Base-by-base conservation (phyloP, 64 coral and sea anemone genomes). In the Porites australiensis region DNA sequence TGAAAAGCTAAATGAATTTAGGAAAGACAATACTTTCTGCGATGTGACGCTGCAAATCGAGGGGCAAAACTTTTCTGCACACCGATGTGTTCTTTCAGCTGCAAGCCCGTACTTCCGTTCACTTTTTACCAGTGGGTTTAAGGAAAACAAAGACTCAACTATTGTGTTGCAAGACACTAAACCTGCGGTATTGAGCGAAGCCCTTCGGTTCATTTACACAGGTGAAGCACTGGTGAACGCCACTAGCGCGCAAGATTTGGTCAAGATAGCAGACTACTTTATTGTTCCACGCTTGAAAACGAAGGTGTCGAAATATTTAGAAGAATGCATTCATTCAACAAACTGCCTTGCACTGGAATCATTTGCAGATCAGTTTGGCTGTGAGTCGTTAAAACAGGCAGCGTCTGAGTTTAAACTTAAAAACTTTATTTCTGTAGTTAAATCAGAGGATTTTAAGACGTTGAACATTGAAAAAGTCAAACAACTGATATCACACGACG, bases 191-290 rank as follows among this genome's bases (percentile, higher is more conserved):
- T 20, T 27, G 23, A 43, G 22, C 4, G 64, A 86, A 13, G 83
- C 44, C 14, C 65, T 86, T 86, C 62, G 44, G 19, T 86, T 86
- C 21, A 86, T 86, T 55, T 86, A 86, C 64, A 52, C 83, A 8
- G 83, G 83, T 13, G 47, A 21, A 86, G 51, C 69, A 3, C 9
- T 22, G 10, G 65, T 70, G 15, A 50, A 67, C n/a, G 44, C 83
- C 10, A 7, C 19, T 13, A 86, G 50, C 19, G 63, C 69, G 5
- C 18, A 70, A 54, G 64, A 67, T 6, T 37, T 86, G 64, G 4
- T 57, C 2, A 52, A 16, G 0, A 50, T 48, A 13, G 83, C 83
- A 3, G 83, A 86, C n/a, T 86, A 52, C 47, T 45, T 86, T 15
- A 86, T 86, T 19, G n/a, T 86, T 23, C 51, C 64, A 22, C 50